Base-by-base conservation (phyloP, 23 tunicate genomes). In the Halocynthia roretzi region DNA sequence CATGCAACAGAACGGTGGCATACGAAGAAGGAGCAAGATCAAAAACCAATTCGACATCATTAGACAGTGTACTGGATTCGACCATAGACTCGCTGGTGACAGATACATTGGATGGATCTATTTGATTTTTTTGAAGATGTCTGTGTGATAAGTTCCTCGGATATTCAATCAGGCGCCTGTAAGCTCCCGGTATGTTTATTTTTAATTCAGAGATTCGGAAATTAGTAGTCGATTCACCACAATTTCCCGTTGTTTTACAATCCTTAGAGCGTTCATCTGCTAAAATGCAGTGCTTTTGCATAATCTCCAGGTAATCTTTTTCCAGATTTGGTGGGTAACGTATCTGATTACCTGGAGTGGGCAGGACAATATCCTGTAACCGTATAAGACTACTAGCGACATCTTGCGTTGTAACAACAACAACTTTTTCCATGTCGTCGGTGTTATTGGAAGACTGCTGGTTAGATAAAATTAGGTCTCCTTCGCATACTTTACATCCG, bases 341-440 rank as follows among this genome's bases (percentile, higher is more conserved):
- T 10, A 83, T 75, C 49, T 61, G 75, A 82, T 72, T 83, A 71
- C 95, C 95, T 12, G 95, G 95, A 62, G 75, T 67, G 17, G 95
- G 87, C 40, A 88, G 53, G 0, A 88, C 87, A 48, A 88, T 80
- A 66, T 88, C 87, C 71, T 56, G 9, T 7, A 83, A 50, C 10
- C 53, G 5, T 56, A 67, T 78, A 50, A 48, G 69, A 20, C 40
- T 51, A 23, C 21, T 50, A 10, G 56, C 40, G 67, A 88, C 77
- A 50, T 82, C 95, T 50, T 73, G 53, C 17, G 80, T 52, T 22
- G 81, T 72, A 5, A 88, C 95, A 12, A 56, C 65, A 64, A 57
- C 17, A 12, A 86, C 51, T 84, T 86, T 20, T 31, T 31, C 44
- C 44, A 31, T 31, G 44, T 31, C 44, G 44, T 31, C 44, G 44